Conservation (phyloP, 1,140 invertebrate genomes). For the Hirudo medicinalis region DNA sequence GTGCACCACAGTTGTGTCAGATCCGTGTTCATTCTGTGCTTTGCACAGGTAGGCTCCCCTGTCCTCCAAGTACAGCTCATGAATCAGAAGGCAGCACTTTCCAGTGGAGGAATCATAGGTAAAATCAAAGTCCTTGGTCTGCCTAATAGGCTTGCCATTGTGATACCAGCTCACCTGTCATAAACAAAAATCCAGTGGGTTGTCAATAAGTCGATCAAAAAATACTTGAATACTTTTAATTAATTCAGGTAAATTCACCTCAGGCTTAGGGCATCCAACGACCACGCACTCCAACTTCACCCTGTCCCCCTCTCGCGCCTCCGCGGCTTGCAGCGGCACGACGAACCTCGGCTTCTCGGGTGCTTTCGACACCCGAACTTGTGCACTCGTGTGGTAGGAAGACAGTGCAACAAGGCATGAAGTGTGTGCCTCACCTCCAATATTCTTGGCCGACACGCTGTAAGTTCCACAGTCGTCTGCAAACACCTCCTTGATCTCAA, state of each 20-base stretch:
- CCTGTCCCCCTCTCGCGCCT: conserved; percentile 45
- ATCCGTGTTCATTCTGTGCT: conserved; percentile 40
- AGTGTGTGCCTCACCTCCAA: conserved; percentile 53
- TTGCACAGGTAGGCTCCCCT: conserved; percentile 40
- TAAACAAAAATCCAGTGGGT: neutral
- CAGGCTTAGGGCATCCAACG: conserved; percentile 42
- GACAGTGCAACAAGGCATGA: conserved; percentile 34
- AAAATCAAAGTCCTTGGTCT: conserved; percentile 36
- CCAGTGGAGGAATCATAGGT: conserved; percentile 24
- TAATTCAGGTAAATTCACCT: conserved; percentile 26
- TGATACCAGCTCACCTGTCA: conserved; percentile 38
- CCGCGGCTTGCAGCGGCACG: conserved; percentile 53
- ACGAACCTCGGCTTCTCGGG: conserved; percentile 59
- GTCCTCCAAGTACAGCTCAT: conserved; percentile 40
- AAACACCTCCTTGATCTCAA: conserved; percentile 87
- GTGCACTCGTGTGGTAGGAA: conserved; percentile 13
- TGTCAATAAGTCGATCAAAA: neutral
- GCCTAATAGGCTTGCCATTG: conserved; percentile 38
- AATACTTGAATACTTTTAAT: neutral
- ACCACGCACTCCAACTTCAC: conserved; percentile 42
- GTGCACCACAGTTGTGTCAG: conserved; percentile 31
- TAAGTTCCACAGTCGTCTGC: conserved; percentile 92
- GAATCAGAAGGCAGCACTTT: conserved; percentile 39
- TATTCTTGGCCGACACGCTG: conserved; percentile 88
- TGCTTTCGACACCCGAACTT: neutral